Conservation (phyloP, 2,888 invertebrate species). For the Papilio elwesi region DNA sequence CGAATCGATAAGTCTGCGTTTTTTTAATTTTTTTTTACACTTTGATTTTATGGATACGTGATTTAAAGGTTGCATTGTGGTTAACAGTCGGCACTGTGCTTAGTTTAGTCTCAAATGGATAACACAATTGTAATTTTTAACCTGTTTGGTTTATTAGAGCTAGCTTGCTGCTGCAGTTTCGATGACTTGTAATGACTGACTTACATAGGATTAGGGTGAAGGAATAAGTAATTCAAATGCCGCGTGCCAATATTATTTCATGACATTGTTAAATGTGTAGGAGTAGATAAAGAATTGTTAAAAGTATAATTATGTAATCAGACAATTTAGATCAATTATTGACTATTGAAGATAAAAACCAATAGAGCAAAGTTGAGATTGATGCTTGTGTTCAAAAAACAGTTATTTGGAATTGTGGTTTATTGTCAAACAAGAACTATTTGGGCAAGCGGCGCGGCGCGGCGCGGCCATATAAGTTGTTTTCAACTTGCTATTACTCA, state of each 20-base stretch:
- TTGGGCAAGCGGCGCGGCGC: slow-evolving; percentile 53
- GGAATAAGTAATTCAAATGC: slow-evolving; percentile 61
- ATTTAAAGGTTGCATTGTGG: slow-evolving; percentile 64
- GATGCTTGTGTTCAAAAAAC: slow-evolving; percentile 48
- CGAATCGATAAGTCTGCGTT: slow-evolving; percentile 81
- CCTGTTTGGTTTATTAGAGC: slow-evolving; percentile 62
- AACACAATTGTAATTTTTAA: slow-evolving; percentile 57
- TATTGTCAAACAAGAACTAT: slow-evolving; percentile 46
- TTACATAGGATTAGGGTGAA: slow-evolving; percentile 67
- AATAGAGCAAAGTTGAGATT: slow-evolving; percentile 59
- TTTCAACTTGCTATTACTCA: slow-evolving; percentile 32
- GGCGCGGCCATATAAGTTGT: slow-evolving; percentile 46
- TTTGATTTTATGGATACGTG: slow-evolving; percentile 64
- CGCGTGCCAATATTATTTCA: slow-evolving; percentile 68
- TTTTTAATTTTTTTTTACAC: slow-evolving; percentile 72
- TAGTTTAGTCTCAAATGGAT: slow-evolving; percentile 78
- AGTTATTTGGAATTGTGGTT: slow-evolving; percentile 43
- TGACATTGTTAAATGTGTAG: slow-evolving; percentile 28
- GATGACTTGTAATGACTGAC: slow-evolving; percentile 72
- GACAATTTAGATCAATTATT: slow-evolving; percentile 24
- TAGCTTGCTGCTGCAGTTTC: slow-evolving; percentile 62
- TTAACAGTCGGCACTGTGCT: slow-evolving; percentile 72
- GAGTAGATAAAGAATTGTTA: slow-evolving; percentile 17
- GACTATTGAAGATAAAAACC: slow-evolving; percentile 14
- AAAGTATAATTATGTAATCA: slow-evolving; percentile 5